phyloP scores from a whole-genome alignment of 2,888 invertebrate species.

The Leptogaster cylindrica region DNA sequence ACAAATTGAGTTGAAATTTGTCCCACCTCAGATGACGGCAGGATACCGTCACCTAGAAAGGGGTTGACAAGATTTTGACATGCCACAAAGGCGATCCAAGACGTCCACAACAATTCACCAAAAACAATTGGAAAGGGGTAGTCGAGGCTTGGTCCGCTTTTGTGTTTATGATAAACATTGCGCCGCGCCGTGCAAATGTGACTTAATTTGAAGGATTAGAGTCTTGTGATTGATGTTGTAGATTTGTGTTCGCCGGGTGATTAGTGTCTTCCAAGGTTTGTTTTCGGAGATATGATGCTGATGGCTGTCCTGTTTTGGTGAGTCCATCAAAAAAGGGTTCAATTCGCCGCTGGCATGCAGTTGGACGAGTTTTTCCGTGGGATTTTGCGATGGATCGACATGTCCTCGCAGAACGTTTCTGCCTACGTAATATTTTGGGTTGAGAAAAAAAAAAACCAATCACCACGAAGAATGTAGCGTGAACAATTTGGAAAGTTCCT shows the following conservation, averaged over 20 bases:
- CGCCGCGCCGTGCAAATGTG: conserved; percentile 43
- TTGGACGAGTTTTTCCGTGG: not conserved
- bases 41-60: not conserved
- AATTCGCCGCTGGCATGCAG: not conserved
- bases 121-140: conserved; percentile 7
- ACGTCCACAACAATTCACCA: not conserved
- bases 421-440: too few species aligned
- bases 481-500: too few species aligned
- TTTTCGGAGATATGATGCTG: too few species aligned
- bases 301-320: too few species aligned
- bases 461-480: too few species aligned
- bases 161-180: conserved; percentile 39
- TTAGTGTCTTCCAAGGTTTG: not conserved
- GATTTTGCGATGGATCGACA: too few species aligned
- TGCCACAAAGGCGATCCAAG: not conserved
- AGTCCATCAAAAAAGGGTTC: not conserved
- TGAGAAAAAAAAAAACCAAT: too few species aligned
- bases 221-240: conserved; percentile 42
- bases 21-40: not conserved
- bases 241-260: not conserved
- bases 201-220: conserved; percentile 45
- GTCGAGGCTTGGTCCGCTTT: not conserved
- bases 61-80: conserved; percentile 32
- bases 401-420: too few species aligned
- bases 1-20: conserved; percentile 25